phyloP scores from a whole-genome alignment of 2,888 invertebrate species.

The Andrena dorsata region DNA sequence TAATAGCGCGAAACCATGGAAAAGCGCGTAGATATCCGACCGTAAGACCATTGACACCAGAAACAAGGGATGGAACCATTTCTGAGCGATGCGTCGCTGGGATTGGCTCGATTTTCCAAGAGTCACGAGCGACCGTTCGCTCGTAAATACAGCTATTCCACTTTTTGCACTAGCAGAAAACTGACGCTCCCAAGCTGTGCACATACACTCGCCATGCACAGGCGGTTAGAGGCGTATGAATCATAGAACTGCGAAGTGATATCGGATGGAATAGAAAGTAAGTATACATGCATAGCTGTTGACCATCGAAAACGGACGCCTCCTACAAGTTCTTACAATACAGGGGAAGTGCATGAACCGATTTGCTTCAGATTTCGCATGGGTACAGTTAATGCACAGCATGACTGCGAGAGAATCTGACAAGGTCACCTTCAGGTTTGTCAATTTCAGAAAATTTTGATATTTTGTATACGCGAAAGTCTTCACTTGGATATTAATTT shows the following conservation, averaged over 20 bases:
- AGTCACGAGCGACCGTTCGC: conserved; percentile 65
- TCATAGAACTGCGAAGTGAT: conserved; percentile 80
- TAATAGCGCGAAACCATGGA: conserved; percentile 53
- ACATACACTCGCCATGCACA: conserved; percentile 2
- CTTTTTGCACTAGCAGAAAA: conserved; percentile 51
- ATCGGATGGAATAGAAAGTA: conserved; percentile 69
- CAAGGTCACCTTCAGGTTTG: no score
- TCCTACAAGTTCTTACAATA: conserved; percentile 69
- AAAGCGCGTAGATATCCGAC: conserved; percentile 46
- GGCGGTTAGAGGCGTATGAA: conserved; percentile 69
- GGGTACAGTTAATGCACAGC: no score
- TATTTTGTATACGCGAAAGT: no score
- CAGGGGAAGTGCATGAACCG: no score
- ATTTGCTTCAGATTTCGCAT: no score
- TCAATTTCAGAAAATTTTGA: no score
- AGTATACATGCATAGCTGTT: conserved; percentile 46
- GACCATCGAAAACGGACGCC: conserved; percentile 68
- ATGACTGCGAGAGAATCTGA: no score
- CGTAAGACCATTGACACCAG: conserved; percentile 56
- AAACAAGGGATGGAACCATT: conserved; percentile 49
- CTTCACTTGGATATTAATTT: no score
- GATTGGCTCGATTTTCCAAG: conserved; percentile 72
- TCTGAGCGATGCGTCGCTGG: conserved; percentile 38
- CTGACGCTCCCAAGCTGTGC: conserved; percentile 46
- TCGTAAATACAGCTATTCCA: conserved; percentile 68